phyloP scores from a whole-genome alignment of 2,888 invertebrate species.

The Hermaeophaga mercurialis region DNA sequence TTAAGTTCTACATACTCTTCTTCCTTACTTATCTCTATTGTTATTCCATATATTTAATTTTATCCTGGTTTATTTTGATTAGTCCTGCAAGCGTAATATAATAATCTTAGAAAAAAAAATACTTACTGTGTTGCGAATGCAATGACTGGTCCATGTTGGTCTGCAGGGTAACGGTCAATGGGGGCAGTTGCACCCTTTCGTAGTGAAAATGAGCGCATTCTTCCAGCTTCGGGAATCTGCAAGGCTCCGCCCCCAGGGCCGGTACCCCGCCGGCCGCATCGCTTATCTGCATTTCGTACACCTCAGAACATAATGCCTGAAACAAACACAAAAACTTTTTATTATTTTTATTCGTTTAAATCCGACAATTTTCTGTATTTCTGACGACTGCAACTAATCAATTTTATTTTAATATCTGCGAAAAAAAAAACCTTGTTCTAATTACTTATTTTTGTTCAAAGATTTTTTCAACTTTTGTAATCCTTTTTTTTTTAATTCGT shows the following conservation, averaged over 20 bases:
- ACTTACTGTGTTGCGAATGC: conserved; percentile 59
- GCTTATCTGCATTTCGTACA: conserved; percentile 56
- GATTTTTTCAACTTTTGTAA: no score
- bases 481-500: no score
- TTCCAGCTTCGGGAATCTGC: conserved; percentile 85
- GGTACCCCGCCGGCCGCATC: conserved; percentile 51
- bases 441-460: no score
- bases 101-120: background rate
- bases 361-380: no score
- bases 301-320: conserved; percentile 57
- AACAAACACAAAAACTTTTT: conserved; percentile 38
- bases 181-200: conserved; percentile 89
- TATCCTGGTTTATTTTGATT: no score
- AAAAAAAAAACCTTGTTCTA: no score
- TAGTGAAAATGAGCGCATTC: conserved; percentile 99
- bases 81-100: background rate
- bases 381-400: no score
- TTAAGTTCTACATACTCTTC: no score
- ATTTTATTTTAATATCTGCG: no score
- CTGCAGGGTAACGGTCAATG: conserved; percentile 63
- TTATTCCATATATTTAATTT: no score
- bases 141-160: conserved; percentile 58
- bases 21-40: no score
- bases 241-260: conserved; percentile 54
- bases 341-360: no score